A percentile compares a stretch with the other conserved stretches of the same genome.
phyloP scores from a whole-genome alignment of 2,113 vertebrate species.

The Corythornis cristatus region DNA sequence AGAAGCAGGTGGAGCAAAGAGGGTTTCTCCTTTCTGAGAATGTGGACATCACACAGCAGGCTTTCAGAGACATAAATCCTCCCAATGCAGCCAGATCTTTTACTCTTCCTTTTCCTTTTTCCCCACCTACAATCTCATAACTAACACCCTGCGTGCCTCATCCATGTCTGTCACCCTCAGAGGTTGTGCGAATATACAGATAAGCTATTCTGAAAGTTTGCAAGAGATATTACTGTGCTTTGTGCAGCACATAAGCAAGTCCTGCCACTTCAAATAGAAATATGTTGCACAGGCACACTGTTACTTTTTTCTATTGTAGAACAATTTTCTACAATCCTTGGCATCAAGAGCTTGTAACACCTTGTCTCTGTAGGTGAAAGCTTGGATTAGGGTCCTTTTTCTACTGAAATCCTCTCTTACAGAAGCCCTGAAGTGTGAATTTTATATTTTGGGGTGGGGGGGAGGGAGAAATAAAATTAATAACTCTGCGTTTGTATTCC shows the following conservation, averaged over 20 bases:
- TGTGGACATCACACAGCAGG: accelerated
- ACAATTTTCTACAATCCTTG: neutral
- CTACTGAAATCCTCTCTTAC: neutral
- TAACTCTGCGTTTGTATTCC: neutral
- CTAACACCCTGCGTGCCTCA: accelerated
- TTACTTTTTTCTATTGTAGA: neutral
- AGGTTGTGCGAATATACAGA: neutral
- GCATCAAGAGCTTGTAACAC: neutral
- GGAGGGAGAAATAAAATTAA: neutral
- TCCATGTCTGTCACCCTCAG: neutral
- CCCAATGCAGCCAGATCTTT: neutral
- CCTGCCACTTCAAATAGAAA: neutral
- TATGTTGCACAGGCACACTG: accelerated
- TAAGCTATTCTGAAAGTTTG: neutral
- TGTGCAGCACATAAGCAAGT: neutral
- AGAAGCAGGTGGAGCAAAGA: neutral
- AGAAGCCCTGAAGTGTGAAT: neutral
- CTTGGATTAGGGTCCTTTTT: neutral
- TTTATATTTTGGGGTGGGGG: neutral
- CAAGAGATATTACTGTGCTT: neutral
- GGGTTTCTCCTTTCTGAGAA: neutral
- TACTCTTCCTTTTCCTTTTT: neutral
- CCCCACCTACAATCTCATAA: neutral
- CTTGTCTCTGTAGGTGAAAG: neutral
- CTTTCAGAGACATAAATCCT: neutral